Percentiles rank a stretch among this genome's conserved stretches.
Evolutionary conservation across 2,888 invertebrate species (phyloP).

Genomic region (Heliconius charithonia): DNA sequence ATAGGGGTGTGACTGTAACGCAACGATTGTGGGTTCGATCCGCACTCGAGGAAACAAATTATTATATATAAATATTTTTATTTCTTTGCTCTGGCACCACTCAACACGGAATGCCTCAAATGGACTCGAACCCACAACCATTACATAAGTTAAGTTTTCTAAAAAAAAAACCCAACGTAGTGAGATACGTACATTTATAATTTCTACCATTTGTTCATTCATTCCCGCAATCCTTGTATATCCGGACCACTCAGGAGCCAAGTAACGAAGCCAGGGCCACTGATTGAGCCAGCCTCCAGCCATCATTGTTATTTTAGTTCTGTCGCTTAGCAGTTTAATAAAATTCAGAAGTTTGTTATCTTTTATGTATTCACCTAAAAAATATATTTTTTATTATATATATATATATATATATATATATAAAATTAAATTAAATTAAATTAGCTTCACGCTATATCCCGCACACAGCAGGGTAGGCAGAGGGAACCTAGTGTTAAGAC

Average conservation of each 20-base stretch:
- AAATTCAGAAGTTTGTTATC: constrained; percentile 76
- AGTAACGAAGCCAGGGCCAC: constrained; percentile 86
- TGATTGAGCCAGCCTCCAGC: constrained; percentile 88
- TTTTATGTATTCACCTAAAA: constrained; percentile 81
- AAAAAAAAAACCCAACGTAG: neutral
- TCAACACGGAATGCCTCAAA: neutral
- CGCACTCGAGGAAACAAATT: neutral
- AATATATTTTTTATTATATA: neutral
- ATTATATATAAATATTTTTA: neutral
- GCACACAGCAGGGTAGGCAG: too few species aligned
- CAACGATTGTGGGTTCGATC: neutral
- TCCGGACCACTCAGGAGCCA: constrained; percentile 86
- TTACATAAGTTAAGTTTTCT: neutral
- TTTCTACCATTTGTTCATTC: constrained; percentile 80
- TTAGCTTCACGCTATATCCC: too few species aligned
- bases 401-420: too few species aligned
- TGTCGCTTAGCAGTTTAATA: constrained; percentile 60
- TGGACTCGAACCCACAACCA: too few species aligned
- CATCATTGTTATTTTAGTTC: constrained; percentile 82
- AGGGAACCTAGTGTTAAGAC: too few species aligned
- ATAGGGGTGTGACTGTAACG: neutral
- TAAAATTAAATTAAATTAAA: too few species aligned
- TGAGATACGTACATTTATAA: constrained; percentile 62
- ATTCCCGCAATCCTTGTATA: constrained; percentile 82
- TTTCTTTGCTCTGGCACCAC: neutral